phyloP scores from a whole-genome alignment of 2,888 invertebrate genomes.

The Lagria hirta region DNA sequence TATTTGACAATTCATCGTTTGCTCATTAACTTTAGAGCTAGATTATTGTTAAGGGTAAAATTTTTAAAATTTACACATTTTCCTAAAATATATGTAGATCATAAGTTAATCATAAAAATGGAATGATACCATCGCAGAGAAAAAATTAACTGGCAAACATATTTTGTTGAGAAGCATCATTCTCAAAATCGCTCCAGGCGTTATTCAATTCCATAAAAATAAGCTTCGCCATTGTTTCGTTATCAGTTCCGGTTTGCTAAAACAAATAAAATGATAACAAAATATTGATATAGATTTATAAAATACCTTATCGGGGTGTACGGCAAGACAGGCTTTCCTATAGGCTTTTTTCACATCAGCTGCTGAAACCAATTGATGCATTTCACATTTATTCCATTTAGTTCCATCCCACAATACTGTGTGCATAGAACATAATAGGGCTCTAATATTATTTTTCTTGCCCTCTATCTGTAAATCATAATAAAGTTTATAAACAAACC shows the following conservation, averaged over 20 bases:
- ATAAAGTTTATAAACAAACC: slow-evolving; percentile 16
- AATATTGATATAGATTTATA: no score
- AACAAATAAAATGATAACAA: slow-evolving; percentile 28
- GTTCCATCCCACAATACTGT: slow-evolving; percentile 91
- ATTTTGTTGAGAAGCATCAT: slow-evolving; percentile 73
- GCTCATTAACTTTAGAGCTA: slow-evolving; percentile 19
- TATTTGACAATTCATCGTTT: slow-evolving; percentile 15
- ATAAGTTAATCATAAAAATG: slow-evolving; percentile 30
- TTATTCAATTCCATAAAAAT: slow-evolving; percentile 99
- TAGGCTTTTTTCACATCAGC: slow-evolving; percentile 96
- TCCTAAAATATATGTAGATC: slow-evolving; percentile 27
- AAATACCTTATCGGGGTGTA: slow-evolving; percentile 99
- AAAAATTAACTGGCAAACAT: slow-evolving; percentile 57
- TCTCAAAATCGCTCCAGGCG: slow-evolving; percentile 97
- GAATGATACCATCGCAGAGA: slow-evolving; percentile 34
- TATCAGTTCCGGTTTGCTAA: slow-evolving; percentile 89
- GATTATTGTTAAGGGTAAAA: slow-evolving; percentile 9
- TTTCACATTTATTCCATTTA: slow-evolving; percentile 90
- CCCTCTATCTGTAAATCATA: slow-evolving; percentile 84
- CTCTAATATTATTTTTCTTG: slow-evolving; percentile 94
- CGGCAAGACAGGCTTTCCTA: slow-evolving; percentile 91
- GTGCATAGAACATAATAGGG: slow-evolving; percentile 91
- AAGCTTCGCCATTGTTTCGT: slow-evolving; percentile 91
- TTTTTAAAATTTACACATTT: slow-evolving; percentile 16
- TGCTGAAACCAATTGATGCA: slow-evolving; percentile 90